Conservation (phyloP, 92 coral and sea anemone species). For the Muricea muricata region DNA sequence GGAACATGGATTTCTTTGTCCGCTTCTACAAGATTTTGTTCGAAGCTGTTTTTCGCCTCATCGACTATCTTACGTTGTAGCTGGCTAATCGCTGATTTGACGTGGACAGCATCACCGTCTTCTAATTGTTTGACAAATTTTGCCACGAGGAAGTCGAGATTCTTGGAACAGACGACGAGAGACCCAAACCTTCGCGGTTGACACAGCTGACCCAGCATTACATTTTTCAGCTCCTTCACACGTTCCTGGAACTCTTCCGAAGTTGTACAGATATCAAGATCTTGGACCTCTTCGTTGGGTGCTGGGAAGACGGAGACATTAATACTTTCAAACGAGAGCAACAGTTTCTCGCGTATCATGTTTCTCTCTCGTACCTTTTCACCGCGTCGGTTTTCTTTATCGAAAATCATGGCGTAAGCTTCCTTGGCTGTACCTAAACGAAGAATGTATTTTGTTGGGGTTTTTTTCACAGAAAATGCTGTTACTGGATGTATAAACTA, state of each 20-base stretch:
- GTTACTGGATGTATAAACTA: too few relatives aligned
- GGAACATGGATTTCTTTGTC: conserved; percentile 3
- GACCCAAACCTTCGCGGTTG: conserved; percentile 22
- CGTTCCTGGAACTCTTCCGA: conserved; percentile 1
- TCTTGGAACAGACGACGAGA: not conserved
- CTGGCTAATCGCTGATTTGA: conserved; percentile 12
- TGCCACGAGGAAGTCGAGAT: not conserved
- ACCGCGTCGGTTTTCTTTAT: conserved; percentile 19
- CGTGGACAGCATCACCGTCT: conserved; percentile 10
- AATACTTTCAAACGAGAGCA: conserved; percentile 29
- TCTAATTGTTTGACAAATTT: not conserved
- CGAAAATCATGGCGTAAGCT: conserved; percentile 28
- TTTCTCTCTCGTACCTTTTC: conserved; percentile 33
- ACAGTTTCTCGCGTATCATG: conserved; percentile 39
- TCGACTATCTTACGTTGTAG: not conserved
- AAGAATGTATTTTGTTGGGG: too few relatives aligned
- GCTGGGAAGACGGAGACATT: conserved; percentile 20
- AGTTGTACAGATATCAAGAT: not conserved
- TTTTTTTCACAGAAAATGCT: too few relatives aligned
- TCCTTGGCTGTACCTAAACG: conserved; percentile 7
- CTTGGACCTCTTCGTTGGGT: conserved; percentile 9
- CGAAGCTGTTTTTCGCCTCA: conserved; percentile 6
- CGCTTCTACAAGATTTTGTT: not conserved
- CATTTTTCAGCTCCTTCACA: not conserved
- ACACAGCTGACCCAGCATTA: not conserved